These are phyloP conservation scores for Artibeus jamaicensis DNA, from an alignment of 2,797 vertebrate genomes.

Conservation along the genomic window DNA sequence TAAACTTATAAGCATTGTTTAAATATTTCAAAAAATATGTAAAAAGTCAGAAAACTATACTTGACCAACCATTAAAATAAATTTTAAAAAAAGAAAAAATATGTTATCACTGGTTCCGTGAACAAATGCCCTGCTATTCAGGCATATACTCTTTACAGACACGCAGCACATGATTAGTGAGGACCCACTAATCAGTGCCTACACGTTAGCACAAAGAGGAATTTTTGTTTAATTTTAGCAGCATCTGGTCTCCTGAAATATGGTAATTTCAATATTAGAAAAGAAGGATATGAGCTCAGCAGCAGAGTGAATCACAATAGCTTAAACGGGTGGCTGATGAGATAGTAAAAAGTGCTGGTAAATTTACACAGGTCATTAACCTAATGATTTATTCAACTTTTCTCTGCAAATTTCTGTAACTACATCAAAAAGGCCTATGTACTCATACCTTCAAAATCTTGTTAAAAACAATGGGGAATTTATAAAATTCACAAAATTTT, in stretches of 20 bases:
- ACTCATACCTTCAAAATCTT: neutral
- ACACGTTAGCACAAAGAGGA: neutral
- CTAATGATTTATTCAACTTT: constrained; percentile 24
- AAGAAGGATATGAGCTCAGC: neutral
- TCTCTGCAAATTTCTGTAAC: constrained; percentile 21
- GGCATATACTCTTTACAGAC: neutral
- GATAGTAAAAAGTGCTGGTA: constrained; percentile 1
- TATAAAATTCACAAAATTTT: neutral
- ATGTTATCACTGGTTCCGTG: neutral
- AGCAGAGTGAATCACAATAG: neutral
- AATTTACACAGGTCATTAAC: constrained; percentile 28
- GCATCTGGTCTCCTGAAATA: neutral
- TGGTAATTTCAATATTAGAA: neutral
- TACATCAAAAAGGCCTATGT: neutral
- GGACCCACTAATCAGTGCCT: neutral
- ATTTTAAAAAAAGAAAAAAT: neutral
- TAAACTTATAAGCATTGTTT: neutral
- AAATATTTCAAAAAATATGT: constrained; percentile 1
- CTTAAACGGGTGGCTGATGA: neutral
- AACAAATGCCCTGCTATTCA: neutral
- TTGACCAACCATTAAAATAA: no score
- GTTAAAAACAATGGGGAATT: neutral
- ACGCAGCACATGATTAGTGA: neutral
- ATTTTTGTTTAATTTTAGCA: neutral
- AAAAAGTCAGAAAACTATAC: no score